Conservation (phyloP, 2,888 invertebrate genomes). For the Idaea aversata region DNA sequence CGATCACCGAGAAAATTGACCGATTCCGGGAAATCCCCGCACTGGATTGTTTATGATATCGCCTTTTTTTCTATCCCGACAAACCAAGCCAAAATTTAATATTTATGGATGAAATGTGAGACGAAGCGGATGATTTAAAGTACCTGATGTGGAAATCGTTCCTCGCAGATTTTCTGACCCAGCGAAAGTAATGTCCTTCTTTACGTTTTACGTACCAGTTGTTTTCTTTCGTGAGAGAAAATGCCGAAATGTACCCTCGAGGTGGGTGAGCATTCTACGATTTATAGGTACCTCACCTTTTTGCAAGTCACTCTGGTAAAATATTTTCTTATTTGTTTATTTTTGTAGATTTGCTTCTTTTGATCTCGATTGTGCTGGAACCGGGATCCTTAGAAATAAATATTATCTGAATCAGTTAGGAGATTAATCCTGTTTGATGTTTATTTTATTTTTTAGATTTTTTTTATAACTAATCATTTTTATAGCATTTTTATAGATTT, state of each 20-base stretch:
- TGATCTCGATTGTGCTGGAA: conserved; percentile 68
- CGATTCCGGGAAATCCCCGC: conserved; percentile 73
- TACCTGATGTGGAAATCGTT: conserved; percentile 77
- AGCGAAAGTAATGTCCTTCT: conserved; percentile 74
- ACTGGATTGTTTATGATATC: conserved; percentile 71
- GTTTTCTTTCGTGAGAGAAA: conserved; percentile 71
- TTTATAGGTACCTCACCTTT: conserved; percentile 63
- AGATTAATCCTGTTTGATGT: not conserved
- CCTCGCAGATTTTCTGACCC: conserved; percentile 78
- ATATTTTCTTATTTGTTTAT: conserved; percentile 74
- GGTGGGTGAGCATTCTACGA: conserved; percentile 65
- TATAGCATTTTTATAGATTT: not conserved
- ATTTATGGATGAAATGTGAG: conserved; percentile 79
- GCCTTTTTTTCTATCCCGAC: conserved; percentile 68
- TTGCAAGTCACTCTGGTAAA: conserved; percentile 64
- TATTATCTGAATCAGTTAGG: conserved; percentile 39
- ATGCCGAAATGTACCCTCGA: conserved; percentile 65
- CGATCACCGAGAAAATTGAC: conserved; percentile 77
- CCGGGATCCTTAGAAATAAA: conserved; percentile 58
- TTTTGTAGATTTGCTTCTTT: conserved; percentile 71
- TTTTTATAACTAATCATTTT: no score
- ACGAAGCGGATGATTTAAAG: conserved; percentile 78
- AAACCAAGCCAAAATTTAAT: conserved; percentile 74
- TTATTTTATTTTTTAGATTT: not conserved
- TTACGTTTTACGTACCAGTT: conserved; percentile 75